A percentile compares a stretch with the other conserved stretches of the same genome.
phyloP scores from a whole-genome alignment of 2,113 vertebrate species.

The Gallinago media region DNA sequence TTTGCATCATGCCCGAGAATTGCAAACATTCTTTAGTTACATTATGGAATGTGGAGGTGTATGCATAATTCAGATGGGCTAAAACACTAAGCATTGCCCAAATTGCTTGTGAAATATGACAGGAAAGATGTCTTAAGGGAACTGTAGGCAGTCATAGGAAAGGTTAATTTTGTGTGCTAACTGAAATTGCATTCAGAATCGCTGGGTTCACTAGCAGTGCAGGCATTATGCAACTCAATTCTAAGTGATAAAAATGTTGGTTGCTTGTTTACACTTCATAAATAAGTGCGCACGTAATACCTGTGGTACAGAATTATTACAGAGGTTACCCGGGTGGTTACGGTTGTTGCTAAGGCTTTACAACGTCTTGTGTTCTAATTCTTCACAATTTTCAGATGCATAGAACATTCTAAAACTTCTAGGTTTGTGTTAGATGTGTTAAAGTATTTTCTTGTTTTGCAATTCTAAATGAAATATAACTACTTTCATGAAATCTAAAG shows the following conservation, averaged over 20 bases:
- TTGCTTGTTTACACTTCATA: neutral
- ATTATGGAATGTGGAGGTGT: slow-evolving; percentile 56
- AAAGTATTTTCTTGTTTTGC: neutral
- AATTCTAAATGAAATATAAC: neutral
- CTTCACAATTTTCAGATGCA: neutral
- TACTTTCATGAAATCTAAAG: neutral
- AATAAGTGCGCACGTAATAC: neutral
- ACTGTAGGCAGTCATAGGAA: slow-evolving; percentile 6
- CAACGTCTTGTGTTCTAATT: neutral
- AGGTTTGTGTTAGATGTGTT: neutral
- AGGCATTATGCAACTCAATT: neutral
- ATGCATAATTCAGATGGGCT: slow-evolving; percentile 48
- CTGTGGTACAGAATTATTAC: neutral
- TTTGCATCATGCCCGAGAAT: slow-evolving; percentile 28
- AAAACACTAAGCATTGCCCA: slow-evolving; percentile 51
- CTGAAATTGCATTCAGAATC: slow-evolving; percentile 19
- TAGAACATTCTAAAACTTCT: neutral
- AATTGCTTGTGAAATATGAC: slow-evolving; percentile 52
- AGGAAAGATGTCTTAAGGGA: slow-evolving; percentile 34
- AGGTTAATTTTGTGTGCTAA: slow-evolving; percentile 42
- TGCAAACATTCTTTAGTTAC: slow-evolving; percentile 51
- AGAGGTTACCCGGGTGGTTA: neutral
- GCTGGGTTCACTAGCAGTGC: slow-evolving; percentile 11
- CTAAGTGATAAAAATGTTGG: neutral
- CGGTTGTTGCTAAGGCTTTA: neutral